phyloP scores from a whole-genome alignment of 2,797 vertebrate genomes.

The Chromis chromis region DNA sequence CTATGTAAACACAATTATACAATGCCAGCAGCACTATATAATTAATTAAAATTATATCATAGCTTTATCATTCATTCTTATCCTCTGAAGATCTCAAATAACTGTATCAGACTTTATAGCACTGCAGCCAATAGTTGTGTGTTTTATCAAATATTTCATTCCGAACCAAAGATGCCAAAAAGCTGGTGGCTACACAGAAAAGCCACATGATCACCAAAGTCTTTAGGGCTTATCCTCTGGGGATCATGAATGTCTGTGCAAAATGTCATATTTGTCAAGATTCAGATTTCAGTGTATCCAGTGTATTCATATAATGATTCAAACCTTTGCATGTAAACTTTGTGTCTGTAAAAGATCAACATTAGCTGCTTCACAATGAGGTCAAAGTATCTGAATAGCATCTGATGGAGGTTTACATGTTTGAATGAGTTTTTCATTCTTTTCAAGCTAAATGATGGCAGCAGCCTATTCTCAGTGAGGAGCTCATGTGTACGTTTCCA shows the following conservation, averaged over 20 bases:
- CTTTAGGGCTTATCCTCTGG: too few relatives aligned
- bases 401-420: not conserved
- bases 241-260: not conserved
- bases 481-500: not conserved
- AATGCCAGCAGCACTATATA: too few relatives aligned
- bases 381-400: not conserved
- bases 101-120: too few relatives aligned
- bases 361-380: not conserved
- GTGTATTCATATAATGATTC: too few relatives aligned
- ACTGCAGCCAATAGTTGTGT: too few relatives aligned
- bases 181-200: not conserved
- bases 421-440: not conserved
- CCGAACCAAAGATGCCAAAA: not conserved
- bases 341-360: not conserved
- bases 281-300: too few relatives aligned
- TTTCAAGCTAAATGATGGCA: not conserved
- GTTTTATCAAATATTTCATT: too few relatives aligned
- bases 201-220: not conserved
- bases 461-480: not conserved
- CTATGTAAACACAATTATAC: too few relatives aligned
- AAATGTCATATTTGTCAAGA: too few relatives aligned
- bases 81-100: not conserved
- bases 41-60: too few relatives aligned
- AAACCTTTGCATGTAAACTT: too few relatives aligned
- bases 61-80: not conserved